Conservation (phyloP, 2,888 invertebrate genomes). For the Archips xylosteana region DNA sequence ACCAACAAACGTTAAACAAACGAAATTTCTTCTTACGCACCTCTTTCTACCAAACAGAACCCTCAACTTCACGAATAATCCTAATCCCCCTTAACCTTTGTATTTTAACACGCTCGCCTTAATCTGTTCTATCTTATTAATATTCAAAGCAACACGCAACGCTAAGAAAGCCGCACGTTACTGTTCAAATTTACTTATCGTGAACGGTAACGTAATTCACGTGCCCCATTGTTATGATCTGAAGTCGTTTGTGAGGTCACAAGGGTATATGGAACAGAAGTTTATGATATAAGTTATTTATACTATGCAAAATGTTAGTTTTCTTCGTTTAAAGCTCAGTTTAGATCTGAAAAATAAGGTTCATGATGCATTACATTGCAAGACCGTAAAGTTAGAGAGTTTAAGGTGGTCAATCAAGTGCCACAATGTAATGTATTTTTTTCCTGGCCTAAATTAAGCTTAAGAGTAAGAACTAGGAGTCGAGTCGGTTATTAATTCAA, state of each 20-base stretch:
- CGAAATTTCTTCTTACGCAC: background rate
- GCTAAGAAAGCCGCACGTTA: slow-evolving; percentile 27
- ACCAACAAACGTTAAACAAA: background rate
- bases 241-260: slow-evolving; percentile 18
- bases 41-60: no score
- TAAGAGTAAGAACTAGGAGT: no score
- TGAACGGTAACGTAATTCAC: slow-evolving; percentile 24
- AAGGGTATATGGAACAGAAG: slow-evolving; percentile 1
- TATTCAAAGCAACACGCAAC: slow-evolving; percentile 26
- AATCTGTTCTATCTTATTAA: slow-evolving; percentile 23
- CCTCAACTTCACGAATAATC: background rate
- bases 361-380: no score
- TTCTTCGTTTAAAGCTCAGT: no score
- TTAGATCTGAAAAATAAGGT: no score
- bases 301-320: no score
- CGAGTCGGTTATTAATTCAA: no score
- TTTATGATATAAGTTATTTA: no score
- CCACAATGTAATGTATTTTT: no score
- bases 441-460: no score
- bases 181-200: slow-evolving; percentile 27
- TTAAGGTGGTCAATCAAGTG: no score
- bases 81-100: slow-evolving; percentile 11
- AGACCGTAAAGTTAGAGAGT: no score
- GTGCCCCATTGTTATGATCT: slow-evolving; percentile 24
- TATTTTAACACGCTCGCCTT: slow-evolving; percentile 4